These are phyloP conservation scores for Pheosia gnoma DNA, from an alignment of 2,888 invertebrate species.

Conservation along the genomic window DNA sequence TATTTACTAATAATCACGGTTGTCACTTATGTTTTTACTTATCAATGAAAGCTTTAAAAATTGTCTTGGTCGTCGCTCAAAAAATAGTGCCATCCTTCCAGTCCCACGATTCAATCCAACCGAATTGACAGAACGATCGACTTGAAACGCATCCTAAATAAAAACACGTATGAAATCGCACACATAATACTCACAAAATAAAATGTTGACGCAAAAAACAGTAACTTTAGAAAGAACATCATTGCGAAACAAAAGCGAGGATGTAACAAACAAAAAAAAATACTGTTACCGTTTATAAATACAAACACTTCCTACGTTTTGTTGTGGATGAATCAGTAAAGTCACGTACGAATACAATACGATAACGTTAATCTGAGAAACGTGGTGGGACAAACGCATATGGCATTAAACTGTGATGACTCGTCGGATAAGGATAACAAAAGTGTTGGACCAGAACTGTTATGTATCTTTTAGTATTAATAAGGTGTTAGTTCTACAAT, in stretches of 20 bases:
- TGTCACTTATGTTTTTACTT: background rate
- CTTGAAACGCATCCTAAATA: constrained; percentile 8
- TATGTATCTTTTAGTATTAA: too few species aligned
- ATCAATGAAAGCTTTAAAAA: background rate
- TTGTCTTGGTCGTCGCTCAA: background rate
- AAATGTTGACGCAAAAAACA: constrained; percentile 40
- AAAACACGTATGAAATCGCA: constrained; percentile 26
- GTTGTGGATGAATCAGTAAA: constrained; percentile 37
- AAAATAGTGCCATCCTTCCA: background rate
- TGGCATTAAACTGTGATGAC: background rate
- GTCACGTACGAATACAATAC: constrained; percentile 53
- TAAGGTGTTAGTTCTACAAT: too few species aligned
- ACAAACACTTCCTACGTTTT: constrained; percentile 28
- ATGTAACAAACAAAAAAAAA: constrained; percentile 19
- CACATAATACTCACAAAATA: constrained; percentile 50
- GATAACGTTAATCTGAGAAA: constrained; percentile 46
- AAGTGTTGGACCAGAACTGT: background rate
- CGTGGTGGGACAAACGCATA: constrained; percentile 24
- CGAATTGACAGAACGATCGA: constrained; percentile 3
- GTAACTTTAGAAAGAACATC: constrained; percentile 46
- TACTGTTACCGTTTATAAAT: constrained; percentile 38
- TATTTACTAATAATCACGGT: background rate
- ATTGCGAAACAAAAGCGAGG: constrained; percentile 25
- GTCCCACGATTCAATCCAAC: background rate
- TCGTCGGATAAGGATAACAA: background rate